Evolutionary conservation across 1,140 invertebrate species (phyloP), one percentile per base, ranked within the genome.

Genomic region (Brachionus rubens): DNA sequence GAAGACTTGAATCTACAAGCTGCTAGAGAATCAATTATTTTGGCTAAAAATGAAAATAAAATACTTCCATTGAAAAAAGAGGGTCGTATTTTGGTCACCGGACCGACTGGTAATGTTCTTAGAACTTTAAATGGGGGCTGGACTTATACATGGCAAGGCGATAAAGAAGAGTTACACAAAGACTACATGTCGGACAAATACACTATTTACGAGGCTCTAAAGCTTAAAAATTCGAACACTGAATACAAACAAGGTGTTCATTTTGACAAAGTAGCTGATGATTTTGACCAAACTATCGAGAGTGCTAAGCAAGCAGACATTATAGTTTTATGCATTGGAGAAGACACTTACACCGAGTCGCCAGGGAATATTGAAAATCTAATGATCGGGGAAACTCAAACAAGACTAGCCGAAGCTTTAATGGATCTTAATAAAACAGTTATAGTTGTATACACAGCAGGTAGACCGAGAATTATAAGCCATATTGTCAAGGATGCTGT

Each of bases 71-170:
- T 26, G 10, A 67, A 43, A 28, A 7, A 24, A 6, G n/a, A 46
- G 43, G 6, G 26, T 1, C 43, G 30, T 26, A 26, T 67, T 10
- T 26, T 67, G 12, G 26, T 67, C n/a, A 21, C 41, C 14, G 62
- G 62, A 26, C 21, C 62, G 14, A 24, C 62, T 10, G 40, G 40
- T 5, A 28, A 67, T 67, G 14, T 67, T 28, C 12, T 67, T 26
- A 67, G 40, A 46, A n/a, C 26, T 14, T 21, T 67, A 1, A 67
- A 67, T 67, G 62, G 62, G 26, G 62, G 62, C 10, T 67, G 62
- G 62, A 46, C 62, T 12, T 67, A 67, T 47, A 46, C 43, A 26
- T 67, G 62, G 62, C 40, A 47, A 67, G 62, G 62, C 14, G 21
- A 47, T 46, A 24, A 14, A 6, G 40, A 67, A 67, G 40, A 43